These are phyloP conservation scores for Anhinga rufa DNA, from an alignment of 2,113 vertebrate species.

Conservation along the genomic window DNA sequence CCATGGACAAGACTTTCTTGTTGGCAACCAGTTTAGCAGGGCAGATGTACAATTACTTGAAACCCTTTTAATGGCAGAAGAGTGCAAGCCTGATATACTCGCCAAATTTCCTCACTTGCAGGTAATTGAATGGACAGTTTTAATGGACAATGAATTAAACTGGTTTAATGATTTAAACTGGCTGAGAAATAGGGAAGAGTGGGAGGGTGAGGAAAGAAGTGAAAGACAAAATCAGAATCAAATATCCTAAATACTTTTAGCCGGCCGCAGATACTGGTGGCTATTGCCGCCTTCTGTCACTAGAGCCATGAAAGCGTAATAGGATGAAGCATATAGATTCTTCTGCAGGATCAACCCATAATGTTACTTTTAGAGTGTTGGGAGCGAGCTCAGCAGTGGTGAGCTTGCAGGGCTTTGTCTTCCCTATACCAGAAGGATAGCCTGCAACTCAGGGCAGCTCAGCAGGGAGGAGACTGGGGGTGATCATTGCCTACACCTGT, in stretches of 20 bases:
- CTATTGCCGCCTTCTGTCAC: not conserved
- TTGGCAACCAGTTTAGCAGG: slow-evolving; percentile 75
- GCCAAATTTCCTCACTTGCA: slow-evolving; percentile 72
- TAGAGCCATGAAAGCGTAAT: not conserved
- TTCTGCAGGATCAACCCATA: not conserved
- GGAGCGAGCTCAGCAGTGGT: too few relatives aligned
- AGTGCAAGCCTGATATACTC: slow-evolving; percentile 69
- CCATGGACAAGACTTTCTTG: slow-evolving; percentile 68
- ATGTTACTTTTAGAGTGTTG: not conserved
- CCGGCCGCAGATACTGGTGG: not conserved
- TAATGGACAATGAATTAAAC: not conserved
- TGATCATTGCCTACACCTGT: too few relatives aligned
- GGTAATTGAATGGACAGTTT: slow-evolving; percentile 54
- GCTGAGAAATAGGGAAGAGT: not conserved
- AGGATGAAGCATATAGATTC: not conserved
- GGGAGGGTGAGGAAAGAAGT: not conserved
- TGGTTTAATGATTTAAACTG: not conserved
- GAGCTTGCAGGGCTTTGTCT: too few relatives aligned
- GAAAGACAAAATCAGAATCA: not conserved
- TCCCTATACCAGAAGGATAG: too few relatives aligned
- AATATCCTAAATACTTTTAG: not conserved
- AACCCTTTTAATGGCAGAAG: slow-evolving; percentile 78
- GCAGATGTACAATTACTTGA: slow-evolving; percentile 83
- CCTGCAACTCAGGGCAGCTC: too few relatives aligned
- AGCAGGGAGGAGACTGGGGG: too few relatives aligned